A percentile compares a stretch with the other conserved stretches of the same genome.
These are phyloP conservation scores for Gambusia yucatana DNA, from an alignment of 2,797 vertebrate species.

Conservation along the genomic window DNA sequence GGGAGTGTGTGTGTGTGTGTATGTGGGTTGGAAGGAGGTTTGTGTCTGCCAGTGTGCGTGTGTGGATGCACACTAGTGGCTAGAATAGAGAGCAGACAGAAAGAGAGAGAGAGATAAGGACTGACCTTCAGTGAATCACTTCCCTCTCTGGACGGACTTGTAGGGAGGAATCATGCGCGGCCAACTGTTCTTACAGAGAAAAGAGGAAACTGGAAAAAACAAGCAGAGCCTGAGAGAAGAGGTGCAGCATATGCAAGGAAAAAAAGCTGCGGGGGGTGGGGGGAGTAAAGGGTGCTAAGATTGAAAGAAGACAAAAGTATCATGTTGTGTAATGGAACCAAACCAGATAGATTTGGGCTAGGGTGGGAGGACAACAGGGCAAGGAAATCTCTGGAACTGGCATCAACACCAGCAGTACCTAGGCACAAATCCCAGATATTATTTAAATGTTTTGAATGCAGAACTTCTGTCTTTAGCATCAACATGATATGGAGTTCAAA, in stretches of 20 bases:
- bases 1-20: neutral
- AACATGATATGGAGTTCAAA: conserved; percentile 2
- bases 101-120: conserved; percentile 52
- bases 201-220: conserved; percentile 25
- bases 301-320: conserved; percentile 26
- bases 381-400: conserved; percentile 39
- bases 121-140: conserved; percentile 72
- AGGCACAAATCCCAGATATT: conserved; percentile 17
- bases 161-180: conserved; percentile 61
- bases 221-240: conserved; percentile 20
- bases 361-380: neutral
- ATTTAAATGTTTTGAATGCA: conserved; percentile 10
- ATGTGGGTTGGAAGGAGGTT: neutral
- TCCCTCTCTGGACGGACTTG: conserved; percentile 63
- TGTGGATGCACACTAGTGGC: conserved; percentile 31
- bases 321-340: conserved; percentile 12
- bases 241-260: conserved; percentile 3
- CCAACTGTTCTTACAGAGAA: conserved; percentile 52
- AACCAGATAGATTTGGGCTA: neutral
- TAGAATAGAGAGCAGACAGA: conserved; percentile 48
- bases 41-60: neutral
- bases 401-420: conserved; percentile 13
- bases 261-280: neutral
- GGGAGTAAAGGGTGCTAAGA: conserved; percentile 16
- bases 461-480: neutral